Conservation (phyloP, 2,888 invertebrate species). For the Hoplodrina blanda region DNA sequence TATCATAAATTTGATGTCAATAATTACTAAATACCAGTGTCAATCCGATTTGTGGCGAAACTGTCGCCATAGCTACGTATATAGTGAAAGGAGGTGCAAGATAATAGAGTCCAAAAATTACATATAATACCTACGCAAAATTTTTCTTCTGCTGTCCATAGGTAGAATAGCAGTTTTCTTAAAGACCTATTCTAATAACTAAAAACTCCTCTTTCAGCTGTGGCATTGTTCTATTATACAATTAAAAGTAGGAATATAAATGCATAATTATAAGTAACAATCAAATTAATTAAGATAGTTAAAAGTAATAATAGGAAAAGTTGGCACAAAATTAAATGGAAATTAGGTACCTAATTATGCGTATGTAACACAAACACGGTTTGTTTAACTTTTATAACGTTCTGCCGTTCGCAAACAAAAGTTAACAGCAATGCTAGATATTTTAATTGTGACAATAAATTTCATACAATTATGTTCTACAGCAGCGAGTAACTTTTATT, state of each 20-base stretch:
- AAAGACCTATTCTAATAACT: slow-evolving; percentile 14
- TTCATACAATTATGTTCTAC: slow-evolving; percentile 57
- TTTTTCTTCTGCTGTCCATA: neutral
- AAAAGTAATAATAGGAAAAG: slow-evolving; percentile 37
- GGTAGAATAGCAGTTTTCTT: slow-evolving; percentile 1
- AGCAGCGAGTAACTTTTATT: slow-evolving; percentile 55
- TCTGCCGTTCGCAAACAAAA: slow-evolving; percentile 52
- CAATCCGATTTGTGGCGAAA: neutral
- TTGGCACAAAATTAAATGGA: slow-evolving; percentile 47
- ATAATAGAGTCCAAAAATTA: slow-evolving; percentile 32
- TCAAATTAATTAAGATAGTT: slow-evolving; percentile 45
- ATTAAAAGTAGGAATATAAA: slow-evolving; percentile 35
- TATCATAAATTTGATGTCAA: neutral
- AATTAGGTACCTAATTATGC: slow-evolving; percentile 50
- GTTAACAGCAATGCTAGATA: slow-evolving; percentile 56
- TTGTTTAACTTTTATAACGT: slow-evolving; percentile 45
- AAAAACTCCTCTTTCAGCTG: slow-evolving; percentile 22
- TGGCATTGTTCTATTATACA: slow-evolving; percentile 15
- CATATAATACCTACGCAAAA: neutral
- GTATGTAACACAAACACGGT: slow-evolving; percentile 49
- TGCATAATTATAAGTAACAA: slow-evolving; percentile 37
- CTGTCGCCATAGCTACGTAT: neutral
- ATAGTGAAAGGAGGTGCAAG: neutral
- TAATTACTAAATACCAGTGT: slow-evolving; percentile 25
- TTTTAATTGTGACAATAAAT: slow-evolving; percentile 65